Conservation (phyloP, 2,113 vertebrate genomes). For the Odobenus rosmarus region DNA sequence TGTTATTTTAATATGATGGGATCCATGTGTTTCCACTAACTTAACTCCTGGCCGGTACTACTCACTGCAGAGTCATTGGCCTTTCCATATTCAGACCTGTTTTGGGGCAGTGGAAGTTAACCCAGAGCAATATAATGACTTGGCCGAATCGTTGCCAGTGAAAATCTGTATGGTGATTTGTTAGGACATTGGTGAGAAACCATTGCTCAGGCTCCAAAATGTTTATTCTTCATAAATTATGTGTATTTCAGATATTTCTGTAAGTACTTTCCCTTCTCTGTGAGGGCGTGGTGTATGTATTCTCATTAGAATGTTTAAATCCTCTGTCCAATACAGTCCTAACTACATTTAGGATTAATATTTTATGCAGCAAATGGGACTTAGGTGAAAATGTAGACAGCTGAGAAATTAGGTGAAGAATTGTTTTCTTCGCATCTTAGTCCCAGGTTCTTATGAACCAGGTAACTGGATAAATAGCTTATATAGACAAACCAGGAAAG, state of each 20-base stretch:
- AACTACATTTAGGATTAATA: neutral
- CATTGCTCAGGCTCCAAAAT: slow-evolving; percentile 88
- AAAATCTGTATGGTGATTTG: slow-evolving; percentile 81
- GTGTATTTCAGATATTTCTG: slow-evolving; percentile 81
- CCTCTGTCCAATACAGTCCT: neutral
- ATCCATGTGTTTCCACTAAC: slow-evolving; percentile 71
- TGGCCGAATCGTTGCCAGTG: slow-evolving; percentile 78
- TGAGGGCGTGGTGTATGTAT: slow-evolving; percentile 46
- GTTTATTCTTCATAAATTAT: slow-evolving; percentile 82
- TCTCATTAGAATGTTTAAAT: slow-evolving; percentile 56
- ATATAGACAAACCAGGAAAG: neutral
- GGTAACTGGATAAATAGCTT: slow-evolving; percentile 26
- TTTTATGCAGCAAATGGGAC: slow-evolving; percentile 16
- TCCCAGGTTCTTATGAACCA: neutral
- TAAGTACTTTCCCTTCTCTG: slow-evolving; percentile 69
- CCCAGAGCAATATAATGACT: slow-evolving; percentile 72
- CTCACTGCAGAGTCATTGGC: slow-evolving; percentile 77
- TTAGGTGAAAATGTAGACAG: slow-evolving; percentile 55
- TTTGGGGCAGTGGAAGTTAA: slow-evolving; percentile 77
- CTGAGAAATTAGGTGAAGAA: neutral
- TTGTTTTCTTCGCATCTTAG: neutral
- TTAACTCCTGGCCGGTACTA: slow-evolving; percentile 76
- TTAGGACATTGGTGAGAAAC: slow-evolving; percentile 77
- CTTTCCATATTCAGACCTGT: slow-evolving; percentile 75
- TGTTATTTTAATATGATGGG: slow-evolving; percentile 26